phyloP scores from a whole-genome alignment of 2,888 invertebrate genomes.

The Drosophila greeni region DNA sequence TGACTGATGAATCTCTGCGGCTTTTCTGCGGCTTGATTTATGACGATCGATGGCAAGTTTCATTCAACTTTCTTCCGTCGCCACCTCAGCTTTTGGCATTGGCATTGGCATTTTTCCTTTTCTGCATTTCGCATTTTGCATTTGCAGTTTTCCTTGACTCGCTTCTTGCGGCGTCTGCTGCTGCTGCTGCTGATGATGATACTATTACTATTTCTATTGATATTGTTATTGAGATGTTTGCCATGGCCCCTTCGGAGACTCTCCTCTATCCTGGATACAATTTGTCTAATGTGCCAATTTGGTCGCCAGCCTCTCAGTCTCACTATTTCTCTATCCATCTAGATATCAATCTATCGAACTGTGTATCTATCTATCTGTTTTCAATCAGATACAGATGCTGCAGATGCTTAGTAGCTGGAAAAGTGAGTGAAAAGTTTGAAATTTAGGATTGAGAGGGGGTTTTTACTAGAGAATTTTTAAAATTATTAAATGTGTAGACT shows the following conservation, averaged over 20 bases:
- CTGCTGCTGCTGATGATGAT: constrained; percentile 4
- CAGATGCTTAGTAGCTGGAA: constrained; percentile 17
- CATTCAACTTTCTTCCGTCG: constrained; percentile 38
- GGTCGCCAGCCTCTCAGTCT: constrained; percentile 44
- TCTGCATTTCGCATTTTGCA: constrained; percentile 21
- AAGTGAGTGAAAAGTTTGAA: background rate
- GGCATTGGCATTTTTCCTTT: constrained; percentile 1
- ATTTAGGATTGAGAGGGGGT: background rate
- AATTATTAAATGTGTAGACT: background rate
- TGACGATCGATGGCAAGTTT: constrained; percentile 44
- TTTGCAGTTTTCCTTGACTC: constrained; percentile 26
- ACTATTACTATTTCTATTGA: constrained; percentile 13
- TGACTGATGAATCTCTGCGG: constrained; percentile 55
- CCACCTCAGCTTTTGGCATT: constrained; percentile 6
- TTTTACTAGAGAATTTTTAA: background rate
- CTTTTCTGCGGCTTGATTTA: constrained; percentile 48
- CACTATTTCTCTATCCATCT: constrained; percentile 2
- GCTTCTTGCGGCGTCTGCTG: constrained; percentile 15
- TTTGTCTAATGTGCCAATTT: constrained; percentile 75
- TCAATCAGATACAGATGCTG: constrained; percentile 26
- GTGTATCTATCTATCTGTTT: constrained; percentile 2
- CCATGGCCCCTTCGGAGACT: constrained; percentile 8
- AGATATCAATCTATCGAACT: constrained; percentile 1
- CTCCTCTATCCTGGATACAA: constrained; percentile 52
- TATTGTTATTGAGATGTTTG: constrained; percentile 66